phyloP scores from a whole-genome alignment of 2,797 vertebrate genomes.

The Pyrocephalus nanus region DNA sequence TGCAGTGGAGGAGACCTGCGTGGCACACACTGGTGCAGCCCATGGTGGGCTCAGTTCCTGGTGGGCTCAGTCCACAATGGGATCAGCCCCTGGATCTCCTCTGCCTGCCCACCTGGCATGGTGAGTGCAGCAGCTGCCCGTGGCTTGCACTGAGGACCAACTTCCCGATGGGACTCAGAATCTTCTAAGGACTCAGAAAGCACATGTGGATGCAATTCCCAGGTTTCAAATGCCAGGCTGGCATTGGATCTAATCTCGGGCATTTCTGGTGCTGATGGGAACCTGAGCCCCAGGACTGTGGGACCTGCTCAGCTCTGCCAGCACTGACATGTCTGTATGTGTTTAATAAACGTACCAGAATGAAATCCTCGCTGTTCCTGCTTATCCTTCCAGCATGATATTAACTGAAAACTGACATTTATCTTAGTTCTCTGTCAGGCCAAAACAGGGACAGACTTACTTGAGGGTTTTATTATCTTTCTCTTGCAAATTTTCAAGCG shows the following conservation, averaged over 20 bases:
- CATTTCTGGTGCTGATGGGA: neutral
- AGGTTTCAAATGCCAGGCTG: neutral
- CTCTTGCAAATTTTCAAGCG: neutral
- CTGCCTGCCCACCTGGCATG: neutral
- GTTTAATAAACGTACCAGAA: conserved; percentile 42
- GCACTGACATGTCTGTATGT: neutral
- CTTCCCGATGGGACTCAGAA: accelerated
- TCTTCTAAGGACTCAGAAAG: neutral
- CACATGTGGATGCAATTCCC: accelerated
- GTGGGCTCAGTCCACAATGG: neutral
- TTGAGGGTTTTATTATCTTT: neutral
- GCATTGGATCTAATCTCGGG: neutral
- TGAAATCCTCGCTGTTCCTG: neutral
- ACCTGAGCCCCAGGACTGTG: neutral
- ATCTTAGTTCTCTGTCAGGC: conserved; percentile 21
- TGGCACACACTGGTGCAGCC: accelerated
- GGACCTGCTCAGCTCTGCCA: neutral
- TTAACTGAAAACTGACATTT: conserved; percentile 34
- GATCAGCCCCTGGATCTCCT: neutral
- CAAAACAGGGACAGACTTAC: neutral
- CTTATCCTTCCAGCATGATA: neutral
- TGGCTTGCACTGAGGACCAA: accelerated
- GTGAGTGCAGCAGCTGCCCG: accelerated
- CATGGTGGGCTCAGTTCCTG: accelerated
- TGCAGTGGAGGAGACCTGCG: neutral